A percentile compares a stretch with the other conserved stretches of the same genome.
Evolutionary conservation across 2,797 vertebrate genomes (phyloP).

Genomic region (Delichon dasypus): DNA sequence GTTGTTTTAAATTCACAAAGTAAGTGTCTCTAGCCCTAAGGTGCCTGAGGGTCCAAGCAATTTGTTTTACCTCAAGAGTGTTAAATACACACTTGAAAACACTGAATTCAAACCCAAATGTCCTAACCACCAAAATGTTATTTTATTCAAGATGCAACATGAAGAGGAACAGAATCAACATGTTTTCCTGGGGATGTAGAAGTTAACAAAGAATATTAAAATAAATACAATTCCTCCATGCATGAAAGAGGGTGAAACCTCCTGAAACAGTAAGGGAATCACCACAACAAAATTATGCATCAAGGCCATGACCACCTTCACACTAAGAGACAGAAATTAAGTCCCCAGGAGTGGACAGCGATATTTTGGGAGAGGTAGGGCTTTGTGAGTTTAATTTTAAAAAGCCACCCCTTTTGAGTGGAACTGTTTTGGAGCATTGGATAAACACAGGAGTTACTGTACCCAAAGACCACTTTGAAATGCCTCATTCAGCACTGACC

Average conservation of each 20-base stretch:
- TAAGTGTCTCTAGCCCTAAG: not conserved
- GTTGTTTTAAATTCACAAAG: not conserved
- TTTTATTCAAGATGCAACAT: not conserved
- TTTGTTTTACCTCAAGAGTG: not conserved
- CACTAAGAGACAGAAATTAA: not conserved
- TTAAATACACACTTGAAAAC: constrained; percentile 5
- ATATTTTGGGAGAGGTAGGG: not conserved
- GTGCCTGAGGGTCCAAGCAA: not conserved
- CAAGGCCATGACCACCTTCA: fast-evolving
- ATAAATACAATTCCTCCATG: not conserved
- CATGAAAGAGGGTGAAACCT: not conserved
- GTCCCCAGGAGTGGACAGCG: not conserved
- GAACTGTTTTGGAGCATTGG: not conserved
- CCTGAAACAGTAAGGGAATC: not conserved
- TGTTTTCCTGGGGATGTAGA: not conserved
- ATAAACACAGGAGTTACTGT: not conserved
- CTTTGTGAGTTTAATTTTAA: not conserved
- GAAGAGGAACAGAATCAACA: not conserved
- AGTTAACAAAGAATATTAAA: not conserved
- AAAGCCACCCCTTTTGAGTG: not conserved
- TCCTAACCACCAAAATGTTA: not conserved
- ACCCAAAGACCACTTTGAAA: not conserved
- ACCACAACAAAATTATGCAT: not conserved
- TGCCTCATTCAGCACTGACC: not conserved
- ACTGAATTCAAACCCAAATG: not conserved